Conservation (phyloP, 2,797 vertebrate species). For the Heteromormyrus szaboi region DNA sequence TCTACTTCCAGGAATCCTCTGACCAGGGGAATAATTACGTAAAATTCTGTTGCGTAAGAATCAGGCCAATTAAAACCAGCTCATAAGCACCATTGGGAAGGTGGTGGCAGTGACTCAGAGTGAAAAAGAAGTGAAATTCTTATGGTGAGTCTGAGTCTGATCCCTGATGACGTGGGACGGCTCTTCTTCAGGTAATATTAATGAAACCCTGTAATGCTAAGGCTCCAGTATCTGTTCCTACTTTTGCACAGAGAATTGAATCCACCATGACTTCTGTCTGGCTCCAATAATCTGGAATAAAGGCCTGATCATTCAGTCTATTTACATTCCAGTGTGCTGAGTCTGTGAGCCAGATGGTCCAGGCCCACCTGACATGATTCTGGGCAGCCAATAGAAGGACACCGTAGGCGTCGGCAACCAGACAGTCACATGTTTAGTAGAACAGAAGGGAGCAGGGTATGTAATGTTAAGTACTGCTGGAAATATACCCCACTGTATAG, state of each 20-base stretch:
- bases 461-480: neutral
- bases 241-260: neutral
- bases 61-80: neutral
- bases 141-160: neutral
- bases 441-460: neutral
- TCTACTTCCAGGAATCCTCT: neutral
- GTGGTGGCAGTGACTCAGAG: neutral
- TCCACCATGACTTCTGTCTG: neutral
- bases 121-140: neutral
- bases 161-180: neutral
- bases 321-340: conserved; percentile 3
- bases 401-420: neutral
- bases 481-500: neutral
- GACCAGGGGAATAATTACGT: neutral
- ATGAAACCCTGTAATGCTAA: neutral
- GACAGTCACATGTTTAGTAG: neutral
- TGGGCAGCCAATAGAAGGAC: conserved; percentile 13
- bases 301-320: neutral
- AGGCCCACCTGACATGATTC: conserved; percentile 55
- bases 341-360: conserved; percentile 44
- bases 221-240: neutral
- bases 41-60: neutral
- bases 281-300: neutral
- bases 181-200: neutral
- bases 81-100: neutral